These are phyloP conservation scores for Andrena chrysosceles DNA, from an alignment of 2,888 invertebrate species.

Conservation along the genomic window DNA sequence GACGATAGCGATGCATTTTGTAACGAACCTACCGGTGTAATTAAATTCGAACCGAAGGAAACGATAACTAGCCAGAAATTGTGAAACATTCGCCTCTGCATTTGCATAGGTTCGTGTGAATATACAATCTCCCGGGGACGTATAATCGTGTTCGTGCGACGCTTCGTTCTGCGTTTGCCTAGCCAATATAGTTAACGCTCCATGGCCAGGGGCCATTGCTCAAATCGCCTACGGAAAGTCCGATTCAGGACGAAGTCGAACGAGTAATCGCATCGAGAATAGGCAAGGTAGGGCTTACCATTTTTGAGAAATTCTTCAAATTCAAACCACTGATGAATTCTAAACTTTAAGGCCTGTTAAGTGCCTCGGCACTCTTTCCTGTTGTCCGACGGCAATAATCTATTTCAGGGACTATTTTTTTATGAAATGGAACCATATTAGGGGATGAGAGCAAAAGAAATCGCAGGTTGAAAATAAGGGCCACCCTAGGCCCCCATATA, in stretches of 20 bases:
- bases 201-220: not conserved
- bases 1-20: conserved; percentile 52
- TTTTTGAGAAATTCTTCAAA: no score
- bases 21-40: conserved; percentile 59
- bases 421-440: no score
- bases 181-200: conserved; percentile 67
- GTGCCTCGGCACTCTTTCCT: no score
- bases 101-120: conserved; percentile 73
- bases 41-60: conserved; percentile 72
- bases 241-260: not conserved
- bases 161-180: conserved; percentile 71
- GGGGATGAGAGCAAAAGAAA: no score
- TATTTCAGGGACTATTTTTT: no score
- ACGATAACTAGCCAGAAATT: conserved; percentile 81
- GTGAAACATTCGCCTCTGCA: conserved; percentile 71
- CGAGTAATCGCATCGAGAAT: not conserved
- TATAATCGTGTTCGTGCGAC: conserved; percentile 70
- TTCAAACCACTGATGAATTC: no score
- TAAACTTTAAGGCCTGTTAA: no score
- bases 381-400: no score
- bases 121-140: conserved; percentile 60
- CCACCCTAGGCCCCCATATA: no score
- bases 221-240: not conserved
- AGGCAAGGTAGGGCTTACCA: no score
- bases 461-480: no score